Base-by-base conservation (phyloP, 2,888 invertebrate species). In the Bugula neritina region DNA sequence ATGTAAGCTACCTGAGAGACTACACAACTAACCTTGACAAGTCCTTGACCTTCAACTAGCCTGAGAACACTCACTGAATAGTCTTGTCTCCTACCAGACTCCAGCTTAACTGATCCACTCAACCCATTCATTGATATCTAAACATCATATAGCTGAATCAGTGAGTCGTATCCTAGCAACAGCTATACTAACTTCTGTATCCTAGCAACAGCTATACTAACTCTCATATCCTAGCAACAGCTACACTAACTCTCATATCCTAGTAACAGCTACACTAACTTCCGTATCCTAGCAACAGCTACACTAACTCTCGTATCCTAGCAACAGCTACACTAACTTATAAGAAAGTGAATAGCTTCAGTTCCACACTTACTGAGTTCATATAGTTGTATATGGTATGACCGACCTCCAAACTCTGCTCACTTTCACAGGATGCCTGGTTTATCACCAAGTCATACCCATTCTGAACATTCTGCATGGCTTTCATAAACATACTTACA, bases 361-460 rank as follows among this genome's bases (percentile, higher is more conserved):
- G 43, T 43, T 43, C 43, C 43, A 43, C n/a, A n/a, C 31, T 25
- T 63, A 72, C 72, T 27, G 72, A 72, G 34, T 69, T 70, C 21
- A 72, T 72, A 29, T 72, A 72, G 29, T 72, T 72, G 54, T 71
- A 71, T 5, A 72, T 54, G 23, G 34, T 72, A 17, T 72, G 31
- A 10, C 72, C 72, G 10, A 70, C 3, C 3, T 70, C 70, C 23
- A 70, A 89, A 89, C 52, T 90, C 88, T 72, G 90, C 90, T 1
- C 92, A 29, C 10, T 63, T 10, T 63, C 34, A 31, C 63, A 63
- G 17, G 63, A 25, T 25, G 31, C 63, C n/a, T n/a, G 27, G 27
- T 31, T 63, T 13, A 63, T 5, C 34, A 31, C 29, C 63, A 63
- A 31, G 31, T 63, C 27, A 27, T 31, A 31, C 13, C 63, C 63